Evolutionary conservation across 1,140 invertebrate species (phyloP).

Genomic region (Holcopasites calliopsidis): DNA sequence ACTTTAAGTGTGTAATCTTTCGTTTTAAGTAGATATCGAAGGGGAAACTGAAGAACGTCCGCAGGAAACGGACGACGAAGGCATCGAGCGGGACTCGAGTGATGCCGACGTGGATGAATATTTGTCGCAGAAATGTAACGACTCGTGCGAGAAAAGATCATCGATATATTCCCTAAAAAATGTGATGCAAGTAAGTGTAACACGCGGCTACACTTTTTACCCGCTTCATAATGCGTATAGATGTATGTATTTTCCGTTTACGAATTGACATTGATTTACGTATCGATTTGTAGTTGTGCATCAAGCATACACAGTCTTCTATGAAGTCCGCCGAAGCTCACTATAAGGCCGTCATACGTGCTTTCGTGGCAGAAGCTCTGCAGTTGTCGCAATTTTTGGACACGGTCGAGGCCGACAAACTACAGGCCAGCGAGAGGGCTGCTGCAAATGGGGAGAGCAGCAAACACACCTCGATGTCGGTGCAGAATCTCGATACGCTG

Average conservation of each 20-base stretch:
- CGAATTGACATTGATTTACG: neutral
- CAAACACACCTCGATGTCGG: constrained; percentile 80
- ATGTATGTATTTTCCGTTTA: neutral
- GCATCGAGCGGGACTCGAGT: constrained; percentile 92
- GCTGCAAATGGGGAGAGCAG: constrained; percentile 37
- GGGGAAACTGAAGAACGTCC: constrained; percentile 69
- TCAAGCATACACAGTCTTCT: constrained; percentile 82
- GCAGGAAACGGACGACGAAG: constrained; percentile 92
- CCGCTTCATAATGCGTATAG: neutral
- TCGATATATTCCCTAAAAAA: constrained; percentile 48
- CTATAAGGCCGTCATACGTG: constrained; percentile 94
- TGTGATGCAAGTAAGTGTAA: constrained; percentile 54
- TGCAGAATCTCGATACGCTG: constrained; percentile 86
- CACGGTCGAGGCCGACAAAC: constrained; percentile 82
- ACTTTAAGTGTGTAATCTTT: neutral
- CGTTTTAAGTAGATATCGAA: constrained; percentile 9
- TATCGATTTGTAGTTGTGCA: constrained; percentile 81
- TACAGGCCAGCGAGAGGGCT: constrained; percentile 65
- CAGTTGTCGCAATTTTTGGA: constrained; percentile 94
- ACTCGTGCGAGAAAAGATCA: constrained; percentile 33
- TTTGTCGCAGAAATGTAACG: constrained; percentile 48
- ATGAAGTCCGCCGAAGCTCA: constrained; percentile 86
- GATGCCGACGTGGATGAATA: constrained; percentile 83
- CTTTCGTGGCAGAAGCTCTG: constrained; percentile 92
- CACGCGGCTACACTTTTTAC: neutral